A percentile compares a stretch with the other conserved stretches of the same genome.
phyloP scores from a whole-genome alignment of 2,113 vertebrate genomes.

The Bubo bubo region DNA sequence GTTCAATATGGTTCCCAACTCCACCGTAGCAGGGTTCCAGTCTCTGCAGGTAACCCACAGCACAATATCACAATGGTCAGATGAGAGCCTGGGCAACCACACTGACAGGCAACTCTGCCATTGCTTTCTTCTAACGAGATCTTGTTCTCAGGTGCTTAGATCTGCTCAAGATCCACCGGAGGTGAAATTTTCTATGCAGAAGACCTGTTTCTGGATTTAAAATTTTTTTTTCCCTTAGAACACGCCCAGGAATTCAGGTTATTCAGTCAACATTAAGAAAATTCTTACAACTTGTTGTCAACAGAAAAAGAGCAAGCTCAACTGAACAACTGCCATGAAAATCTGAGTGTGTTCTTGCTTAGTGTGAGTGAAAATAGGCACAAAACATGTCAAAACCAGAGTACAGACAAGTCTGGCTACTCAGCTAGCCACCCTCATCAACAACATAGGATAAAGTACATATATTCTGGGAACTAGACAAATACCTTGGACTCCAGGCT shows the following conservation, averaged over 20 bases:
- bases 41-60: neutral
- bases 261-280: neutral
- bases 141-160: neutral
- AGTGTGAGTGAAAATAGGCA: neutral
- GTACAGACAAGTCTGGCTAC: neutral
- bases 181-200: neutral
- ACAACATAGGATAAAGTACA: neutral
- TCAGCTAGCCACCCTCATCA: neutral
- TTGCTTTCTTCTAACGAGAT: neutral
- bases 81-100: neutral
- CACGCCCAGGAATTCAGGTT: neutral
- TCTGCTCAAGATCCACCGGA: neutral
- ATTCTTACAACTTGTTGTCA: neutral
- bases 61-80: neutral
- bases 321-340: neutral
- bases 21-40: neutral
- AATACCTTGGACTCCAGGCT: neutral
- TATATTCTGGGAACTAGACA: neutral
- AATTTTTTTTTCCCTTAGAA: neutral
- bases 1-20: neutral
- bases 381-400: neutral
- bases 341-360: neutral
- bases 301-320: neutral
- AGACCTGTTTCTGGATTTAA: neutral
- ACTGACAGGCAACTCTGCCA: neutral